Percentiles rank a stretch among this genome's conserved stretches.
Conservation (phyloP, 37 sponge, comb jelly and placozoan species). For the Agelas oroides region DNA sequence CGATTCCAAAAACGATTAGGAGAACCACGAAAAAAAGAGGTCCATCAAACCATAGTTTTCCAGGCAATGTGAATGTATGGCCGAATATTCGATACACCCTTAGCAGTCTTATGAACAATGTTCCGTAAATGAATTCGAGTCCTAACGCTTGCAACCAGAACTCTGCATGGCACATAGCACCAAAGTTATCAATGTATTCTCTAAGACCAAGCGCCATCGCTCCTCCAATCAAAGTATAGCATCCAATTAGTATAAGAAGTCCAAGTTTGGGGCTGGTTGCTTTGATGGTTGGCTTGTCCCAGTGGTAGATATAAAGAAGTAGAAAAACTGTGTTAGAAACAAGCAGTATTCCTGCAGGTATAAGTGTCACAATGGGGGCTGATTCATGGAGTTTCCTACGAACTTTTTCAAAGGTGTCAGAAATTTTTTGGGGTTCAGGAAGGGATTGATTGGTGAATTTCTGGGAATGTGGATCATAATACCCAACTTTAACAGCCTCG, state of each 20-base stretch:
- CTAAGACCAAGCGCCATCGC: not conserved
- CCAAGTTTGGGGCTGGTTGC: no score
- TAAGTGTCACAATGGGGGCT: no score
- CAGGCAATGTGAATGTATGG: not conserved
- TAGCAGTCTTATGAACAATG: not conserved
- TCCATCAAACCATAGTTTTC: not conserved
- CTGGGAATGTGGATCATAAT: constrained; percentile 5
- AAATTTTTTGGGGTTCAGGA: not conserved
- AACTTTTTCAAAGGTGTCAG: constrained; percentile 5
- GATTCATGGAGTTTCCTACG: no score
- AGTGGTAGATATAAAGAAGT: constrained; percentile 8
- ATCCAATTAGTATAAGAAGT: no score
- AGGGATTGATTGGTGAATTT: not conserved
- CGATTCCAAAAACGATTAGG: no score
- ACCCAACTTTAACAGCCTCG: not conserved
- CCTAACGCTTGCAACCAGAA: not conserved
- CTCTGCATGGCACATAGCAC: not conserved
- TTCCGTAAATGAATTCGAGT: not conserved
- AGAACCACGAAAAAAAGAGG: not conserved
- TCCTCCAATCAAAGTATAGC: no score
- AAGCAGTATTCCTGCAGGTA: not conserved
- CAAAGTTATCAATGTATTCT: not conserved
- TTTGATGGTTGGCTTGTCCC: not conserved
- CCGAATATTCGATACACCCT: not conserved
- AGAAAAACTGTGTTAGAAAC: constrained; percentile 1